Base-by-base conservation (phyloP, 2,113 vertebrate species). In the Arothron firmamentum region DNA sequence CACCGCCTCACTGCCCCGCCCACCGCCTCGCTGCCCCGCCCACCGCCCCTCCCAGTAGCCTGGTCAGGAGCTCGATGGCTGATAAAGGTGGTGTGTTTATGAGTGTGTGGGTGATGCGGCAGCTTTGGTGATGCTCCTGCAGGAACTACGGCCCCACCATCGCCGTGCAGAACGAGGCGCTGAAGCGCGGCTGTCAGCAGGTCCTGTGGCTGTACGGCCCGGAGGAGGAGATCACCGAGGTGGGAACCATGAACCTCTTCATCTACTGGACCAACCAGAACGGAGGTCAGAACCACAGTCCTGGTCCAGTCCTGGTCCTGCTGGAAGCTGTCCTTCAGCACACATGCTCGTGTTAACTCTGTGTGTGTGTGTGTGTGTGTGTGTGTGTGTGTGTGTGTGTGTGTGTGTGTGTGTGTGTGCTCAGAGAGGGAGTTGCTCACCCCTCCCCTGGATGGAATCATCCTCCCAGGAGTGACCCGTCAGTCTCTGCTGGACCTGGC, bases 171-270 rank as follows among this genome's bases (percentile, higher is more conserved):
- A 79, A 48, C 1, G 90, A 92, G 81, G 95, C 95, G 0, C 13
- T 68, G 42, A 89, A 82, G 64, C 76, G 70, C 41, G 92, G 91
- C 61, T 95, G 93, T 10, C 93, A 96, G 81, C 95, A 96, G 83
- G 95, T 94, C 0, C 88, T 96, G 46, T 96, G 95, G 95, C 87
- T 96, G 6, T 93, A 94, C 0, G 95, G 94, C 0, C 81, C 91
- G 0, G 42, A 92, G 3, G 92, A 95, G 70, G 86, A 94, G 86
- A 91, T 96, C 87, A 96, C 95, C 0, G 95, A 96, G 83, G 94
- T 93, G 16, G 94, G 94, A 47, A 96, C 93, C 83, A 96, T 96
- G 94, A 96, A 96, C 85, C 92, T 96, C 84, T 96, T 96, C 81
- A 19, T 96, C 88, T 94, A 90, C 90, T 95, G 94, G 95, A 94